Evolutionary conservation across 2,888 invertebrate genomes (phyloP).

Genomic region (Serripes groenlandicus): DNA sequence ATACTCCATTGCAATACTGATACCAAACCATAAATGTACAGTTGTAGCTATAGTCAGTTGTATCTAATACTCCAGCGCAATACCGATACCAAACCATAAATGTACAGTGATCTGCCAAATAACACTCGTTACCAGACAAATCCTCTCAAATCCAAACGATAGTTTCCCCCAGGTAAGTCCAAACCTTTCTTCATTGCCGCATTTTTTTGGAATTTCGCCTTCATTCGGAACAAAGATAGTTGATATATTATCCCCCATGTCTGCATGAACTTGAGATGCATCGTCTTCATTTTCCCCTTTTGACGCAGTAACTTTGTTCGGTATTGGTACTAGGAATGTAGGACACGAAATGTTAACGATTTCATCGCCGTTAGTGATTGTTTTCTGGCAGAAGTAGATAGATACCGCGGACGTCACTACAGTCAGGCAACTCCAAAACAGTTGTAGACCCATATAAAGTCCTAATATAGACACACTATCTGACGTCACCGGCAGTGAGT

Average conservation of each 20-base stretch:
- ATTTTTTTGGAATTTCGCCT: not conserved
- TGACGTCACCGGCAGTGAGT: slow-evolving; percentile 66
- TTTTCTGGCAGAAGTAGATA: slow-evolving; percentile 49
- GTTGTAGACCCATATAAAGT: slow-evolving; percentile 70
- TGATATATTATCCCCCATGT: no score
- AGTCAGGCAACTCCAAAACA: slow-evolving; percentile 62
- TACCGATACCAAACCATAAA: slow-evolving; percentile 15
- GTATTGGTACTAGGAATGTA: not conserved
- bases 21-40: no score
- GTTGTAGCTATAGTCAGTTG: no score
- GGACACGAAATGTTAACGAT: not conserved
- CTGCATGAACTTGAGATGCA: no score
- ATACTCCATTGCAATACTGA: no score
- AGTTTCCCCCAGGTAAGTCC: not conserved
- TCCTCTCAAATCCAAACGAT: not conserved
- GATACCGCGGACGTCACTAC: slow-evolving; percentile 59
- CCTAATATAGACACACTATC: slow-evolving; percentile 61
- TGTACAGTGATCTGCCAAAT: slow-evolving; percentile 9
- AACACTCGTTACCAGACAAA: slow-evolving; percentile 1
- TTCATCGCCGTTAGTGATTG: not conserved
- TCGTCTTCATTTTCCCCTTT: not conserved
- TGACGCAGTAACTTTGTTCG: not conserved
- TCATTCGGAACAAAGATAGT: slow-evolving; percentile 5
- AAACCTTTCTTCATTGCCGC: not conserved
- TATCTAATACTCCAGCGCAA: not conserved